Conservation (phyloP, 2,888 invertebrate species). For the Caradrina clavipalpis region DNA sequence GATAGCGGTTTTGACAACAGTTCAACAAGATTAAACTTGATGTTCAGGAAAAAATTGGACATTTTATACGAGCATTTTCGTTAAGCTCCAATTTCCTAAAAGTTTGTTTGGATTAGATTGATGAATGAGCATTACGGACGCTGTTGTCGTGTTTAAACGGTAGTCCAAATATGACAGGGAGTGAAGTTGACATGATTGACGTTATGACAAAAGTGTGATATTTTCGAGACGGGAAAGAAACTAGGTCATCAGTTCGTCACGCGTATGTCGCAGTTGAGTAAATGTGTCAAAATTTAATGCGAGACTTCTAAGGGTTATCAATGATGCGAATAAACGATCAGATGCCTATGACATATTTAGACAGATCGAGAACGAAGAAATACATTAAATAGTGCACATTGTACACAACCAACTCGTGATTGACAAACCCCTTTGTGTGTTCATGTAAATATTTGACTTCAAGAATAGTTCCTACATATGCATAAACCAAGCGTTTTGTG, state of each 20-base stretch:
- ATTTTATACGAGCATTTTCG: conserved; percentile 33
- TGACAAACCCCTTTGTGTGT: conserved; percentile 52
- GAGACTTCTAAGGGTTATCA: conserved; percentile 19
- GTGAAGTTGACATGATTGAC: conserved; percentile 49
- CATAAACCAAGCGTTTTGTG: conserved; percentile 42
- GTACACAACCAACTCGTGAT: conserved; percentile 47
- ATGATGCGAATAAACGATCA: conserved; percentile 21
- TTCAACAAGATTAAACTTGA: conserved; percentile 58
- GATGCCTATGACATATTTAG: conserved; percentile 4
- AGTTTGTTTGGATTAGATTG: conserved; percentile 35
- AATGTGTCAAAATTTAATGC: conserved; percentile 57
- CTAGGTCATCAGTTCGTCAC: conserved; percentile 62
- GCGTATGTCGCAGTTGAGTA: conserved; percentile 58
- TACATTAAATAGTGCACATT: conserved; percentile 43
- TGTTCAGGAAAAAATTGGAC: conserved; percentile 29
- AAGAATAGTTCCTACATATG: conserved; percentile 51
- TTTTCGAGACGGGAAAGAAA: conserved; percentile 68
- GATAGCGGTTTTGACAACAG: conserved; percentile 63
- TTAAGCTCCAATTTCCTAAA: conserved; percentile 41
- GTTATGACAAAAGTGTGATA: conserved; percentile 60
- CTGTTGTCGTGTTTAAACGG: conserved; percentile 24
- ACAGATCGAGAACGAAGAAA: conserved; percentile 33
- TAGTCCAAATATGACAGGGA: conserved; percentile 42
- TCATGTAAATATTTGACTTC: conserved; percentile 57
- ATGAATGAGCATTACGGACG: conserved; percentile 30